Evolutionary conservation across 2,113 vertebrate species (phyloP), one percentile per base, ranked within the genome.

Genomic region (Eupsittula cactorum): DNA sequence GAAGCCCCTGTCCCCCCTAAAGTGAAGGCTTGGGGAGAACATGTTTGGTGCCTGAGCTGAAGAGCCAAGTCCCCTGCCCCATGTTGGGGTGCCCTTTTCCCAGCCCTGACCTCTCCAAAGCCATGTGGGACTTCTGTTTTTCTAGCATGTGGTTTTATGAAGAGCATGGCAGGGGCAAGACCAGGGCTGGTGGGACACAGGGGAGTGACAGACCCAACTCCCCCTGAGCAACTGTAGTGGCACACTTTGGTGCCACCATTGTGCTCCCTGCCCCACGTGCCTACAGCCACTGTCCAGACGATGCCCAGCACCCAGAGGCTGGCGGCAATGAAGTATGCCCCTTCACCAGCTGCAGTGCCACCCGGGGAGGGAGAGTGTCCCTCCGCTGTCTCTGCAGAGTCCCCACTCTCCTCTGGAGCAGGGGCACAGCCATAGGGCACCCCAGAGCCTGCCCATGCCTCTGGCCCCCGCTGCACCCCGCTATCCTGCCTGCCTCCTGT

Each of bases 401-500:
- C 37, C 12, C 44, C 3, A 4, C 25, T 81, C 33, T 64, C 29
- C 15, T 52, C 41, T 21, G 49, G 47, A 52, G 49, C 3, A 1
- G 31, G 16, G 69, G 37, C 64, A 33, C 60, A 74, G 44, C 18
- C 13, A 27, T 24, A 28, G 60, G 20, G 41, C 11, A 15, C 28
- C 63, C 52, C 7, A 2, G 60, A 95, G 39, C 53, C 60, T 65
- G 41, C 50, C 29, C 0, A 0, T 12, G 41, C 31, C 33, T 44
- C 87, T 5, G 3, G 33, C 23, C 53, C 53, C 53, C 1, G 1
- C 65, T 55, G 46, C 16, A 37, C 41, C 62, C 1, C 0, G 52
- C 46, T 68, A 67, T 39, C 69, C 74, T 53, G 63, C 59, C 52
- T 3, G 0, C 24, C 12, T 47, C 41, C 65, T 0, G 0, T 21